Conservation (phyloP, 2,888 invertebrate genomes). For the Notodonta dromedarius region DNA sequence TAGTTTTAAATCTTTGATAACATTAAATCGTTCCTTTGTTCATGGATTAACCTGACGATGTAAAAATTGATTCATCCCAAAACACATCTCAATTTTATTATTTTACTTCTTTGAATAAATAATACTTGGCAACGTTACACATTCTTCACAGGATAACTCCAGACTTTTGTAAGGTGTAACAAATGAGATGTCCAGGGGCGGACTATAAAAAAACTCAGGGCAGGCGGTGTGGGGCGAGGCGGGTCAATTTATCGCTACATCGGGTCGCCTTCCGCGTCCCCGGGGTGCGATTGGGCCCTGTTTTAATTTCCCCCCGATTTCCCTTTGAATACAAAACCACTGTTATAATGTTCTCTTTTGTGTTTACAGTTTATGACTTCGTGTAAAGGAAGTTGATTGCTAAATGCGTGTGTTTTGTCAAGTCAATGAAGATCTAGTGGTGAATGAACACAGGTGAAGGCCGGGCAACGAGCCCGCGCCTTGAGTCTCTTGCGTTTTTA, state of each 20-base stretch:
- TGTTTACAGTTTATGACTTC: conserved; percentile 7
- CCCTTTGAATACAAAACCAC: conserved; percentile 44
- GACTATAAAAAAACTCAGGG: conserved; percentile 31
- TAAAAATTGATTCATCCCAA: too few relatives aligned
- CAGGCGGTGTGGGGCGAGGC: conserved; percentile 13
- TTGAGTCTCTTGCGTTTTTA: too few relatives aligned
- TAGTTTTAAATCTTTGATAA: background rate
- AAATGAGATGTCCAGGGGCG: conserved; percentile 27
- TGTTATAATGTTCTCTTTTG: conserved; percentile 37
- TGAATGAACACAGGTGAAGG: too few relatives aligned
- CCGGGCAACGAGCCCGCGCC: too few relatives aligned
- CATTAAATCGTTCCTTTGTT: too few relatives aligned
- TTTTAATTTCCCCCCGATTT: conserved; percentile 53
- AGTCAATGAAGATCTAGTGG: too few relatives aligned
- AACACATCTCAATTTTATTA: too few relatives aligned
- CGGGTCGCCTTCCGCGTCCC: conserved; percentile 41
- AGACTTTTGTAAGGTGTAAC: conserved; percentile 20
- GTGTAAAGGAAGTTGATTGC: background rate
- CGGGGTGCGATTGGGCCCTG: conserved; percentile 42
- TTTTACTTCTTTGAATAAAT: too few relatives aligned
- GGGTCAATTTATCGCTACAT: conserved; percentile 54
- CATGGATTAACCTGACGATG: background rate
- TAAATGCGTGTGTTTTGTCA: too few relatives aligned
- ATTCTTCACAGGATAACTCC: background rate
- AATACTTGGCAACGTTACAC: background rate